phyloP scores from a whole-genome alignment of 2,888 invertebrate genomes.

The Sphaerophoria taeniata region DNA sequence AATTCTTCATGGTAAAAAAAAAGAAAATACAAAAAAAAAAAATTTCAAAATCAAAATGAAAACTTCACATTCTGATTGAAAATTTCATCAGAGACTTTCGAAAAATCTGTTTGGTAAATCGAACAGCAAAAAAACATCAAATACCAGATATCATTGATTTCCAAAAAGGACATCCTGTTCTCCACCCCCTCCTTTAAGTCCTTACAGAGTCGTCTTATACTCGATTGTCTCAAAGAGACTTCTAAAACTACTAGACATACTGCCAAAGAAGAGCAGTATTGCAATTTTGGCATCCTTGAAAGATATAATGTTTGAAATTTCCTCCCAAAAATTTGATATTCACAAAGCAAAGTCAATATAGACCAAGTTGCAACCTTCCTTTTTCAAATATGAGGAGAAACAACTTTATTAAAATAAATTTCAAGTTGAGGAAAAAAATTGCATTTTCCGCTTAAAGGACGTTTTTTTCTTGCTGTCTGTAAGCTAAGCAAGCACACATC shows the following conservation, averaged over 20 bases:
- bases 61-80: no score
- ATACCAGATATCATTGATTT: conserved; percentile 12
- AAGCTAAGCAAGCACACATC: background rate
- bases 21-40: no score
- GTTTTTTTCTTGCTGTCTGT: background rate
- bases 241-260: background rate
- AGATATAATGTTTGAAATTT: conserved; percentile 1
- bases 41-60: no score
- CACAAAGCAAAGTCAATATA: conserved; percentile 8
- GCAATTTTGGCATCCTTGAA: conserved; percentile 1
- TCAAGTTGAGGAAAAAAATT: background rate
- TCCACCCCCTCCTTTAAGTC: background rate
- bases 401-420: conserved; percentile 26
- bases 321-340: background rate
- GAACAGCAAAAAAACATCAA: background rate
- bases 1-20: no score
- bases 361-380: no score
- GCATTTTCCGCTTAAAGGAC: conserved; percentile 4
- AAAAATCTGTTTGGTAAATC: background rate
- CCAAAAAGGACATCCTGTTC: background rate
- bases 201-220: background rate
- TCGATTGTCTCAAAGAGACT: background rate
- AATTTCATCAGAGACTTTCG: no score
- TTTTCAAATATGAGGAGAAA: background rate
- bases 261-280: background rate